Base-by-base conservation (phyloP, 2,888 invertebrate species). In the Ctena decussata region DNA sequence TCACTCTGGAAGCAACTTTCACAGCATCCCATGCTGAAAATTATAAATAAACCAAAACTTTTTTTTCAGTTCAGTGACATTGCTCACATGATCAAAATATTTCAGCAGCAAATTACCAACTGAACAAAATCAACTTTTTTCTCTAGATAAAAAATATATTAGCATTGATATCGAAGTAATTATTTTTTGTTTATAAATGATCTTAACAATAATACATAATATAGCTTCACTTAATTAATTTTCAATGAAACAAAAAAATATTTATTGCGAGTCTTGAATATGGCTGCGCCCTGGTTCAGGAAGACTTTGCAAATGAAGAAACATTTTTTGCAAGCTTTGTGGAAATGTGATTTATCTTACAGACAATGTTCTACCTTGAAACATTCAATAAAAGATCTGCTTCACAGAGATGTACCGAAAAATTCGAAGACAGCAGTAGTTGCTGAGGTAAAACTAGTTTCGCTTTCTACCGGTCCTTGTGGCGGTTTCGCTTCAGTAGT, bases 271-370 rank as follows among this genome's bases (percentile, higher is more conserved):
- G n/a, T n/a, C 18, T 8, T n/a, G n/a, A 92, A 90, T 39, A 92
- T 92, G 92, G 84, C 92, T 71, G 92, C 92, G 80, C 82, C 91
- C 90, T 69, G 88, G 76, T 27, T 24, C 46, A 75, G 46, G 15
- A 72, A 57, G 53, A 24, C 69, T 41, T 27, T 39, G 70, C 11
- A 71, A 49, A 79, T 72, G 21, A 27, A 32, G 39, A 39, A n/a
- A 46, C n/a, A 21, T 1, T 69, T 77, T 24, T 37, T 37, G 1
- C 65, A 32, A 21, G 71, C 32, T 30, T 32, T 71, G 41, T 41
- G 30, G 46, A 76, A 41, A 24, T 18, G 21, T 24, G 37, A 73
- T 5, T 35, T 77, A 35, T 71, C 78, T 27, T 84, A 72, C 53
- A 69, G 80, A 75, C 46, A 75, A 27, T 89, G 84, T 74, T 80